Evolutionary conservation across 1,140 invertebrate species (phyloP), one percentile per base, ranked within the genome.

Genomic region (Brachionus rotundiformis): DNA sequence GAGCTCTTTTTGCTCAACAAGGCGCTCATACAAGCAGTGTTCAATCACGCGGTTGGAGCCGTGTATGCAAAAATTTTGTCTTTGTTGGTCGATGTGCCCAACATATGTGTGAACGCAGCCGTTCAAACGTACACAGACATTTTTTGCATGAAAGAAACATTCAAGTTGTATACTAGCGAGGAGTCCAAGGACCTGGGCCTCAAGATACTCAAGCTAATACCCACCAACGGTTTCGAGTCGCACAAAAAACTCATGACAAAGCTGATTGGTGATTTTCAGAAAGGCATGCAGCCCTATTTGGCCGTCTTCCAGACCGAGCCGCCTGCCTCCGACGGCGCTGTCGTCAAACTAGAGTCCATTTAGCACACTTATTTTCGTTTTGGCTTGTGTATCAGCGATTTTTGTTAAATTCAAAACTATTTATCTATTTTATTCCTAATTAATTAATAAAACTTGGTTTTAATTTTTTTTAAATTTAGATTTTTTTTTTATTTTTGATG

Each of bases 131-230:
- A 79, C 27, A 63, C 59, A 16, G 76, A 79, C 25, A 10, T 79
- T 6, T 79, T 79, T 79, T 79, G 76, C 27, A 25, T 79, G 13
- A 54, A 63, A 54, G 76, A 79, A 63, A 79, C 76, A 33, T 79
- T 79, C 16, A 79, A 79, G 36, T 39, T 59, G 16, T 79, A 59
- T 31, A 39, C 76, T 19, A 79, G 13, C 6, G 76, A 79, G 11
- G 76, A 79, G 47, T 36, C 76, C 13, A 79, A 79, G 13, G 76
- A 79, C 11, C 33, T 59, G 11, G 23, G 33, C 13, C 27, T 33
- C 8, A 79, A 79, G 41, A 63, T 63, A 59, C 47, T 79, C 2
- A 79, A 79, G 25, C 33, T 79, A 10, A 25, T 79, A 10, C 76
- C 76, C 6, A 63, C 29, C 13, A 41, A 79, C 27, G 29, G 47